Evolutionary conservation across 2,888 invertebrate genomes (phyloP).

Genomic region (Leuctra nigra): DNA sequence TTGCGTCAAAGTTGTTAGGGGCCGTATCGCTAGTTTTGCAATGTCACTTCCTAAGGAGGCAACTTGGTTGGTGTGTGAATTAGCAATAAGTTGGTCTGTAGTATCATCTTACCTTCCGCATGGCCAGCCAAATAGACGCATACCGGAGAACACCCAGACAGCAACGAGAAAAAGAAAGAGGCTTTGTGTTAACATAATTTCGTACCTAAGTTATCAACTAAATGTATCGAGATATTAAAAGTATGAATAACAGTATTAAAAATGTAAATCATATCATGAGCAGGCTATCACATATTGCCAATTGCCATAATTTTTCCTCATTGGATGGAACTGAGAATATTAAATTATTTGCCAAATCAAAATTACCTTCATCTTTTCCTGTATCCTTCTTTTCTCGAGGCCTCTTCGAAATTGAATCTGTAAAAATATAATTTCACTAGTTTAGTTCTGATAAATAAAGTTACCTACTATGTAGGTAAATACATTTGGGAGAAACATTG

Average conservation of each 20-base stretch:
- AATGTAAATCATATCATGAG: no score
- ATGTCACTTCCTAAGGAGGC: neutral
- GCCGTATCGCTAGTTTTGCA: neutral
- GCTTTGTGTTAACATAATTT: slow-evolving; percentile 12
- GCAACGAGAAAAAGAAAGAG: slow-evolving; percentile 9
- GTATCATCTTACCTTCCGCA: slow-evolving; percentile 47
- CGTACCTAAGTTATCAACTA: no score
- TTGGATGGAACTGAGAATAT: no score
- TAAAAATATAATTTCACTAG: no score
- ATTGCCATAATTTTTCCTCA: no score
- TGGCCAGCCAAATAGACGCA: slow-evolving; percentile 33
- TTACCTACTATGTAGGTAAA: no score
- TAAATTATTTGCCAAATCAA: no score
- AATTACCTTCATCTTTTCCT: slow-evolving; percentile 5
- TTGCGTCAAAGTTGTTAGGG: no score
- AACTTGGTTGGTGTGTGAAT: neutral
- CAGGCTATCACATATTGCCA: no score
- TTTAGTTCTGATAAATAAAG: no score
- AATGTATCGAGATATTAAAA: slow-evolving; percentile 1
- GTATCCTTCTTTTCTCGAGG: neutral
- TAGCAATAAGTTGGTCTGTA: neutral
- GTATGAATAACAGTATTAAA: neutral
- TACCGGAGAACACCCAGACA: slow-evolving; percentile 17
- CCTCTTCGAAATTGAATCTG: slow-evolving; percentile 9
- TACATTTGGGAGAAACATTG: no score